Percentiles rank a stretch among this genome's conserved stretches.
Conservation (phyloP, 2,113 vertebrate genomes). For the Labrus mixtus region DNA sequence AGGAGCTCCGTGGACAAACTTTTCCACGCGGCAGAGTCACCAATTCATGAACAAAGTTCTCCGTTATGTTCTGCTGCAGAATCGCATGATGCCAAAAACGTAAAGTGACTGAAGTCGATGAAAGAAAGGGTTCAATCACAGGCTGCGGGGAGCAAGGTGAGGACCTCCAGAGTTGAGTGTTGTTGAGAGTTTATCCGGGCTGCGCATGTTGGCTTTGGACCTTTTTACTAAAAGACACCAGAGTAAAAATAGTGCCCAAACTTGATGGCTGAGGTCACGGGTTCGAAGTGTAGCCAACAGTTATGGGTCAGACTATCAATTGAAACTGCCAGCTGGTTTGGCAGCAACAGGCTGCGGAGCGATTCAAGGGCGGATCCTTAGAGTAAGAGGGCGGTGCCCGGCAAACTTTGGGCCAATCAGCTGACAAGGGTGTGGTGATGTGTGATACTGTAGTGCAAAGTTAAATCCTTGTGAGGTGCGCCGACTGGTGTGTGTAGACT, state of each 20-base stretch:
- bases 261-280: conserved; percentile 32
- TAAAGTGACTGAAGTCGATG: neutral
- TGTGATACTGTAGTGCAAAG: neutral
- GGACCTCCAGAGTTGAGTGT: conserved; percentile 2
- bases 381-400: conserved; percentile 59
- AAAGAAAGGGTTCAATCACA: conserved; percentile 39
- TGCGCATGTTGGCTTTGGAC: conserved; percentile 13
- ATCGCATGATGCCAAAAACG: conserved; percentile 12
- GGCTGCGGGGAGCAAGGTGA: conserved; percentile 20
- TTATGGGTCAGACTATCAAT: conserved; percentile 7
- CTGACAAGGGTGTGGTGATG: conserved; percentile 64
- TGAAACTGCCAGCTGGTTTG: conserved; percentile 58
- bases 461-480: conserved; percentile 75
- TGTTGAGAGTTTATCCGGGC: conserved; percentile 21
- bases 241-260: neutral
- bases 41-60: conserved; percentile 12
- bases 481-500: conserved; percentile 71
- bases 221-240: neutral
- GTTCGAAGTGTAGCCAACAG: neutral
- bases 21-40: conserved; percentile 15
- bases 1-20: neutral
- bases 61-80: conserved; percentile 26
- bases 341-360: conserved; percentile 62
- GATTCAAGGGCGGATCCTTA: conserved; percentile 49
- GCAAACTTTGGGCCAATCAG: conserved; percentile 83